phyloP scores from a whole-genome alignment of 2,888 invertebrate genomes.

The Celastrina argiolus region DNA sequence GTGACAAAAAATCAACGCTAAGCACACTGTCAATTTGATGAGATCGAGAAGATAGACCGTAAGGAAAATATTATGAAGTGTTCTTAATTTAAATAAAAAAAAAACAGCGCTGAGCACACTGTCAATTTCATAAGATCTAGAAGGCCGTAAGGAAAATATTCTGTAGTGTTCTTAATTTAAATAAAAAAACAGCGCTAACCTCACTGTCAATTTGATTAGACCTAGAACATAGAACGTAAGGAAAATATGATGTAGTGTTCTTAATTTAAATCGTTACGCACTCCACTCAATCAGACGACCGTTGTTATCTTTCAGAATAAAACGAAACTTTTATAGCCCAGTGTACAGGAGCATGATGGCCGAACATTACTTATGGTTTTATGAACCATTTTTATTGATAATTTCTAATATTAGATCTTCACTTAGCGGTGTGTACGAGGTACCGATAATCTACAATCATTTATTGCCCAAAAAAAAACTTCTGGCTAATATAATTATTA shows the following conservation, averaged over 20 bases:
- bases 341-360: conserved; percentile 43
- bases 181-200: too few species aligned
- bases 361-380: conserved; percentile 21
- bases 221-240: neutral
- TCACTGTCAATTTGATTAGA: too few species aligned
- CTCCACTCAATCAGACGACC: conserved; percentile 68
- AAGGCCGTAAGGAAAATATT: neutral
- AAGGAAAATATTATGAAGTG: too few species aligned
- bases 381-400: conserved; percentile 21
- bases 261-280: conserved; percentile 53
- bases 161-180: neutral
- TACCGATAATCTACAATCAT: too few species aligned
- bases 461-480: too few species aligned
- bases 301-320: conserved; percentile 70
- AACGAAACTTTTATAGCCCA: conserved; percentile 71
- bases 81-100: too few species aligned
- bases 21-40: too few species aligned
- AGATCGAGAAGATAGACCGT: too few species aligned
- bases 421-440: neutral
- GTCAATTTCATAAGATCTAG: too few species aligned
- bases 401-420: conserved; percentile 3
- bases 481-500: too few species aligned
- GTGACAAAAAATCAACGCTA: too few species aligned
- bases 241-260: conserved; percentile 25
- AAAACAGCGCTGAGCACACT: too few species aligned